Evolutionary conservation across 2,888 invertebrate species (phyloP).

Genomic region (Pristionchus fissidentatus): DNA sequence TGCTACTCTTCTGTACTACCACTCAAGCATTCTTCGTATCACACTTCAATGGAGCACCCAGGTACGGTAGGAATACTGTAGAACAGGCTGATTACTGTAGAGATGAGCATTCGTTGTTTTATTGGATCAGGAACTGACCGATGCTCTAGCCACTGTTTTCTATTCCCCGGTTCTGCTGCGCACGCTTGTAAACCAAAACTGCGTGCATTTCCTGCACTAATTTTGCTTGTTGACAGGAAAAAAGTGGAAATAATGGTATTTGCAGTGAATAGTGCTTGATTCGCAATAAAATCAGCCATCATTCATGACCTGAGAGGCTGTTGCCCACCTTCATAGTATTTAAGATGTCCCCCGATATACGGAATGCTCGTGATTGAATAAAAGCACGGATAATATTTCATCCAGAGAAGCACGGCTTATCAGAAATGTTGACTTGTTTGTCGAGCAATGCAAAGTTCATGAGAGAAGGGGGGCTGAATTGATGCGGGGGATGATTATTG

Average conservation of each 20-base stretch:
- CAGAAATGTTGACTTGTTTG: slow-evolving; percentile 20
- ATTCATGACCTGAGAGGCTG: too few relatives aligned
- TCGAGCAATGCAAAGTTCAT: slow-evolving; percentile 17
- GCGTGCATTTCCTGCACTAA: too few relatives aligned
- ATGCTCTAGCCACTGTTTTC: not conserved
- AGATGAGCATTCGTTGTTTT: not conserved
- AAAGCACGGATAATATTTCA: slow-evolving; percentile 34
- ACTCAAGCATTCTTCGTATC: slow-evolving; percentile 6
- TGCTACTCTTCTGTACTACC: not conserved
- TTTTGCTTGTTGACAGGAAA: too few relatives aligned
- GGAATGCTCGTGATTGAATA: too few relatives aligned
- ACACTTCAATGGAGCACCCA: not conserved
- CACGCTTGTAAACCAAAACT: too few relatives aligned
- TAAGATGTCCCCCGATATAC: too few relatives aligned
- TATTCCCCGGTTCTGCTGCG: too few relatives aligned
- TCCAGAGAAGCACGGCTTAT: slow-evolving; percentile 5
- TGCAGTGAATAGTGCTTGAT: too few relatives aligned
- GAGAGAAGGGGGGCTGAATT: not conserved
- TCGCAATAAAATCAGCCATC: too few relatives aligned
- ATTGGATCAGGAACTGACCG: not conserved
- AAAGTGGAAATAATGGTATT: too few relatives aligned
- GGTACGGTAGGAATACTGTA: not conserved
- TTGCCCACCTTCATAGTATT: too few relatives aligned
- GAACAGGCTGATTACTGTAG: not conserved
- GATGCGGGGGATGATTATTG: not conserved